Evolutionary conservation across 2,113 vertebrate species (phyloP).

Genomic region (Paracanthobrama guichenoti): DNA sequence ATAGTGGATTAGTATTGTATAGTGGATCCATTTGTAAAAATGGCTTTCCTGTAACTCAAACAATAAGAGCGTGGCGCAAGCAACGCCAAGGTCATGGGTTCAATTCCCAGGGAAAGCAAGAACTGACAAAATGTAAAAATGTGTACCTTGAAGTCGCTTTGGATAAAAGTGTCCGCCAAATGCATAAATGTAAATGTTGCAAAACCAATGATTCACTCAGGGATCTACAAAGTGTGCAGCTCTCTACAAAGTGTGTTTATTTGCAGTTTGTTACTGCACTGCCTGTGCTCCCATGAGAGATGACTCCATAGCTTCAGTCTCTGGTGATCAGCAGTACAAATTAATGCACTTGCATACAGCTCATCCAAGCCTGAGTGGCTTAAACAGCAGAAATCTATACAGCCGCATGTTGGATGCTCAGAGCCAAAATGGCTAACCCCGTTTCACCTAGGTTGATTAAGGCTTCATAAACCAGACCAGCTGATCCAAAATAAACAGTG

Average conservation of each 20-base stretch:
- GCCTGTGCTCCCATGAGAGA: slow-evolving; percentile 28
- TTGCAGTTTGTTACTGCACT: background rate
- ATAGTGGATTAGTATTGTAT: background rate
- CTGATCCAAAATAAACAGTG: slow-evolving; percentile 15
- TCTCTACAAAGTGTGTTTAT: background rate
- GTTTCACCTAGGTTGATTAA: background rate
- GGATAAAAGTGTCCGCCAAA: too few species aligned
- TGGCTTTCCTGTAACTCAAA: too few species aligned
- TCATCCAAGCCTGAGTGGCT: background rate
- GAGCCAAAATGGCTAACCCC: background rate
- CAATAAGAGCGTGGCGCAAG: too few species aligned
- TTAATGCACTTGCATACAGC: background rate
- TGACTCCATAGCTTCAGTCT: slow-evolving; percentile 24
- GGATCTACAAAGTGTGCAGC: too few species aligned
- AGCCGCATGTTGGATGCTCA: background rate
- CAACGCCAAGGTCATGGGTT: too few species aligned
- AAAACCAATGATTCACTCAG: background rate
- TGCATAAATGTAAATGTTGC: too few species aligned
- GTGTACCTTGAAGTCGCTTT: too few species aligned
- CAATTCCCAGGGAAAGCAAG: too few species aligned
- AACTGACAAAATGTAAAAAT: too few species aligned
- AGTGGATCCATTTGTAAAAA: background rate
- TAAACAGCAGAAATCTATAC: background rate
- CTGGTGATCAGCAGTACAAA: slow-evolving; percentile 14
- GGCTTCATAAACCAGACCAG: background rate